Evolutionary conservation across 2,113 vertebrate species (phyloP).

Genomic region (Coryphaenoides rupestris): DNA sequence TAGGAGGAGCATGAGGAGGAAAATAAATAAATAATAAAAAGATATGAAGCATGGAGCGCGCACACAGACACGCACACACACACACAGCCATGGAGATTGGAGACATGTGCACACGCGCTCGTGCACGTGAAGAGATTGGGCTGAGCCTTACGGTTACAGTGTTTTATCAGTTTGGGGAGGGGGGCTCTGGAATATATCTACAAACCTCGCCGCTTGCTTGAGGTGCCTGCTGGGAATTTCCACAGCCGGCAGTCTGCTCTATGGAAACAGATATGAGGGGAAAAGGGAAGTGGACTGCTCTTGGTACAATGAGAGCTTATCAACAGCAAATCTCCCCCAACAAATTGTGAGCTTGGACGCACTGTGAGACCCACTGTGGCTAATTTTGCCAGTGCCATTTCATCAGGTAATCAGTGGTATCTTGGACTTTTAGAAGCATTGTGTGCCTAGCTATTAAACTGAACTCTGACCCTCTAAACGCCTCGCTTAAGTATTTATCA

Average conservation of each 20-base stretch:
- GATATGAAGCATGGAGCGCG: slow-evolving; percentile 1
- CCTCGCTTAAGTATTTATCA: slow-evolving; percentile 59
- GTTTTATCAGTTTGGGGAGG: slow-evolving; percentile 42
- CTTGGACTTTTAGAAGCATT: neutral
- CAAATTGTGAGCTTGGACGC: neutral
- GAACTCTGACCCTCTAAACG: slow-evolving; percentile 57
- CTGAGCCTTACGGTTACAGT: neutral
- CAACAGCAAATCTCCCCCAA: neutral
- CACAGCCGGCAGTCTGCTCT: slow-evolving; percentile 15
- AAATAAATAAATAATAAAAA: slow-evolving; percentile 41
- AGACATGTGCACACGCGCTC: no score
- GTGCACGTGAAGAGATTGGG: slow-evolving; percentile 22
- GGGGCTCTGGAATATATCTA: slow-evolving; percentile 49
- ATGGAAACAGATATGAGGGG: slow-evolving; percentile 23
- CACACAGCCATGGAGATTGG: no score
- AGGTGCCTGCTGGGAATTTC: slow-evolving; percentile 40
- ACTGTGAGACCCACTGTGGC: neutral
- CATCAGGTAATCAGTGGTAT: neutral
- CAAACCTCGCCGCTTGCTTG: slow-evolving; percentile 24
- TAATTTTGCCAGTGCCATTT: neutral
- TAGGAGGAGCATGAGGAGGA: slow-evolving; percentile 51
- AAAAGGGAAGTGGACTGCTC: slow-evolving; percentile 26
- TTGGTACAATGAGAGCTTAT: neutral
- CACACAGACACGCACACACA: slow-evolving; percentile 12
- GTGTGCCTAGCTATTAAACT: slow-evolving; percentile 42